Conservation (phyloP, 2,113 vertebrate genomes). For the Zosterops borbonicus region DNA sequence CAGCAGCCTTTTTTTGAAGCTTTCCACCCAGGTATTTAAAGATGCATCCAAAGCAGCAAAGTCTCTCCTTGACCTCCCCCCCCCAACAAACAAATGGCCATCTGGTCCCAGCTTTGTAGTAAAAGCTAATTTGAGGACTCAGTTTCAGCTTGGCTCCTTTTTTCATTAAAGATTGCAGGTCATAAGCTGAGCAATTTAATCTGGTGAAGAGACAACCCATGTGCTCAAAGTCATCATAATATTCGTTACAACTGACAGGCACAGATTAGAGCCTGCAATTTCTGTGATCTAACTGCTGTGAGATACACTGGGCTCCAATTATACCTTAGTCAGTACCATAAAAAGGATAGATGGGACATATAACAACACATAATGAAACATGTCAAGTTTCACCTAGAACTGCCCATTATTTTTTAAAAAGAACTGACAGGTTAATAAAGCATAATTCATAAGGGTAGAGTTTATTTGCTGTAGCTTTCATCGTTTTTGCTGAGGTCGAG, state of each 20-base stretch:
- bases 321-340: slow-evolving; percentile 2
- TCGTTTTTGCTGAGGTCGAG: not conserved
- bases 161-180: not conserved
- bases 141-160: not conserved
- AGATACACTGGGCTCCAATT: not conserved
- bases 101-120: not conserved
- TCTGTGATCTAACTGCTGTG: slow-evolving; percentile 13
- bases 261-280: slow-evolving; percentile 24
- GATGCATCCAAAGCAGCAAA: not conserved
- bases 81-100: not conserved
- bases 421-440: slow-evolving; percentile 51
- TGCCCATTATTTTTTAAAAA: slow-evolving; percentile 48
- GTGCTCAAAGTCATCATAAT: not conserved
- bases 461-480: slow-evolving; percentile 55
- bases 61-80: not conserved
- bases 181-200: not conserved
- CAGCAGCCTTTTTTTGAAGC: not conserved
- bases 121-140: not conserved
- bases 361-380: slow-evolving; percentile 32
- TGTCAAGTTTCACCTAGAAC: slow-evolving; percentile 32
- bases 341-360: not conserved
- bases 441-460: slow-evolving; percentile 20
- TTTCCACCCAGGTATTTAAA: not conserved
- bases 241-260: not conserved
- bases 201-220: not conserved